Conservation (phyloP, 2,888 invertebrate genomes). For the Gortyna flavago region DNA sequence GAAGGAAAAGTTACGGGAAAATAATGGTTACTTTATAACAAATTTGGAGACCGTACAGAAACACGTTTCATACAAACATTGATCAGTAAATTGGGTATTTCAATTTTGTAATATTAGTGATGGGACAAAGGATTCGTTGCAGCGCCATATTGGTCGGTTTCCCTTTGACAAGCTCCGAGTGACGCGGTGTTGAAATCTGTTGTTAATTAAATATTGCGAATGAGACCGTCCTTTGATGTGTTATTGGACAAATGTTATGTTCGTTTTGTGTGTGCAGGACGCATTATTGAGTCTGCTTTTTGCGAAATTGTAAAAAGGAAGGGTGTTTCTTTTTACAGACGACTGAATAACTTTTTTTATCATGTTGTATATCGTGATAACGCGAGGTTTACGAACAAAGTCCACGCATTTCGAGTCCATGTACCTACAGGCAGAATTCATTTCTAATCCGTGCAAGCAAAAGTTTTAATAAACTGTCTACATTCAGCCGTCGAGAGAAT, state of each 20-base stretch:
- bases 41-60: conserved; percentile 5
- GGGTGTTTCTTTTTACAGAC: background rate
- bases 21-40: background rate
- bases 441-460: background rate
- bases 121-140: conserved; percentile 47
- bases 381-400: background rate
- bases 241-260: conserved; percentile 15
- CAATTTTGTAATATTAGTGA: conserved; percentile 42
- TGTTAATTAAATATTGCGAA: conserved; percentile 45
- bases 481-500: background rate
- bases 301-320: background rate
- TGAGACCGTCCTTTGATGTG: conserved; percentile 35
- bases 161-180: conserved; percentile 47
- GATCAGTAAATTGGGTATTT: conserved; percentile 44
- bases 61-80: conserved; percentile 31
- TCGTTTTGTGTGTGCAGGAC: conserved; percentile 21
- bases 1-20: background rate
- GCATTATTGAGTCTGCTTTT: conserved; percentile 12
- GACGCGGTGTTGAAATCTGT: conserved; percentile 20
- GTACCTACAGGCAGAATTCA: background rate
- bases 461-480: background rate
- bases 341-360: background rate
- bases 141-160: conserved; percentile 40
- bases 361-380: background rate
- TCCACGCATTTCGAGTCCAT: background rate